These are phyloP conservation scores for Linnaemya vulpina DNA, from an alignment of 2,888 invertebrate species.

Conservation along the genomic window DNA sequence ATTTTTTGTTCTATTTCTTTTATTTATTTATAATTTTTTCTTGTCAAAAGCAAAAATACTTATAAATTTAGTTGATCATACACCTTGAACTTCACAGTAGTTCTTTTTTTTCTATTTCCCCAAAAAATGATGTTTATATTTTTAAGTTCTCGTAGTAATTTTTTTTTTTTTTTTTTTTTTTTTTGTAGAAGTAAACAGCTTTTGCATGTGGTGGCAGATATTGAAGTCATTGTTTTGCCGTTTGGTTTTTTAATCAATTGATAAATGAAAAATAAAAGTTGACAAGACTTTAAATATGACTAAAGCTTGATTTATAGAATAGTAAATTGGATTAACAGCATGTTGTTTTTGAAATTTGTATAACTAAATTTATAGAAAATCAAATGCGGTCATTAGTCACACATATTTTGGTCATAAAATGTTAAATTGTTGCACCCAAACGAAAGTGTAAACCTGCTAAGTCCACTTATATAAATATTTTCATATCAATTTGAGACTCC, in stretches of 20 bases:
- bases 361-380: background rate
- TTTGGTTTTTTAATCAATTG: conserved; percentile 2
- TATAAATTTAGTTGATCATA: conserved; percentile 74
- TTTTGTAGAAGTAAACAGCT: background rate
- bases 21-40: background rate
- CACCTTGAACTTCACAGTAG: conserved; percentile 81
- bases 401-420: background rate
- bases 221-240: conserved; percentile 38
- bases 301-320: conserved; percentile 3
- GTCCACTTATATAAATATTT: too few relatives aligned
- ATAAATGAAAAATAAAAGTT: conserved; percentile 39
- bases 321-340: conserved; percentile 25
- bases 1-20: background rate
- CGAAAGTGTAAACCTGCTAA: too few relatives aligned
- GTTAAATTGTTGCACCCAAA: background rate
- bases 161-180: too few relatives aligned
- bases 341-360: background rate
- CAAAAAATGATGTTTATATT: conserved; percentile 29
- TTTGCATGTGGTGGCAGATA: background rate
- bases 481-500: too few relatives aligned
- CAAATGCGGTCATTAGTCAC: background rate
- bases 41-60: conserved; percentile 12
- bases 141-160: background rate
- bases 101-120: conserved; percentile 76
- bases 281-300: conserved; percentile 11